Evolutionary conservation across 1,140 invertebrate genomes (phyloP).

Genomic region (Vanessa tameamea): DNA sequence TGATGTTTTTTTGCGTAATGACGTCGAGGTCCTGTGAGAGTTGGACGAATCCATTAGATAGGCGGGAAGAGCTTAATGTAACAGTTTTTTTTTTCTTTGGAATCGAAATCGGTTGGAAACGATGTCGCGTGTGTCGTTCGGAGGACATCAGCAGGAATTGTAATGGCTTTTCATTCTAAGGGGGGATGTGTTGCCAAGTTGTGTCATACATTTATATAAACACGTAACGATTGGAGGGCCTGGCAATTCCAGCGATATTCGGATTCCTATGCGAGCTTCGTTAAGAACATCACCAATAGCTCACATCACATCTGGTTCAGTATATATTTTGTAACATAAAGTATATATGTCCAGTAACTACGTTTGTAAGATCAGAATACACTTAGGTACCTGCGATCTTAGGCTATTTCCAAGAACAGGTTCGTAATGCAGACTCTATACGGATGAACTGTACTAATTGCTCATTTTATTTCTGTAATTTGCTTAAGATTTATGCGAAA

Average conservation of each 20-base stretch:
- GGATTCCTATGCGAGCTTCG: no score
- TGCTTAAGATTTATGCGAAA: no score
- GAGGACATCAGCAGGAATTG: constrained; percentile 60
- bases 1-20: constrained; percentile 74
- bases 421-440: no score
- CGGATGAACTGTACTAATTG: no score
- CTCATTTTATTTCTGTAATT: no score
- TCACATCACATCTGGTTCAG: no score
- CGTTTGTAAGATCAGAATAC: no score
- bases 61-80: constrained; percentile 77
- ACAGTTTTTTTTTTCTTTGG: constrained; percentile 57
- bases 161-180: constrained; percentile 55
- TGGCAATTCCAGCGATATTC: neutral
- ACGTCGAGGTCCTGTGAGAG: constrained; percentile 74
- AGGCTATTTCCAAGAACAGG: no score
- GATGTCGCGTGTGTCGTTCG: constrained; percentile 59
- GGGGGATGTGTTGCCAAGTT: constrained; percentile 41
- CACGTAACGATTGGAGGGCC: neutral
- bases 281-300: no score
- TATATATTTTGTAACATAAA: no score
- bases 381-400: no score
- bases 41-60: constrained; percentile 78
- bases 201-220: constrained; percentile 11
- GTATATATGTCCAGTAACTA: no score
- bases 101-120: constrained; percentile 61